These are phyloP conservation scores for Acromyrmex heyeri DNA, from an alignment of 1,140 invertebrate species.

Conservation along the genomic window DNA sequence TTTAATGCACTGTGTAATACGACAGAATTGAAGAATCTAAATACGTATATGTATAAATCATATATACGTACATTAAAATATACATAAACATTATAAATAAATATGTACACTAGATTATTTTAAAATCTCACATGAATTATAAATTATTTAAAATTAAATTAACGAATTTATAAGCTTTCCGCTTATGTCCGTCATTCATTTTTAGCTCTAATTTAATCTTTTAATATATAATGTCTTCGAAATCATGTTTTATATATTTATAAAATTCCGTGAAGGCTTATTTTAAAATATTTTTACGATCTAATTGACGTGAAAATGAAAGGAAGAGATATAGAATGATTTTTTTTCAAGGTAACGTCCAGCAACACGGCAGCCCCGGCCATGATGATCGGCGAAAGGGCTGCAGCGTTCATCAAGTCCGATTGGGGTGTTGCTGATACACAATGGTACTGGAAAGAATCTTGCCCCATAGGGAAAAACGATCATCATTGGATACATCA, in stretches of 20 bases:
- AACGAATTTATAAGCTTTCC: not conserved
- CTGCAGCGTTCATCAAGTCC: slow-evolving; percentile 85
- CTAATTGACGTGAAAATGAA: not conserved
- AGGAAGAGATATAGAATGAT: not conserved
- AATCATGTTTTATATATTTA: too few relatives aligned
- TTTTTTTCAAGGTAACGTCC: slow-evolving; percentile 80
- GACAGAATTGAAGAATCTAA: not conserved
- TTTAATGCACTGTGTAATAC: not conserved
- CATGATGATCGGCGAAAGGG: slow-evolving; percentile 89
- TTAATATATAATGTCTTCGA: not conserved
- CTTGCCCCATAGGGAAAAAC: slow-evolving; percentile 68
- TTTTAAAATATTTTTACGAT: not conserved
- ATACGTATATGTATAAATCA: not conserved
- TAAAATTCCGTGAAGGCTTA: not conserved
- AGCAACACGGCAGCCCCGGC: slow-evolving; percentile 86
- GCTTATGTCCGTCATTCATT: not conserved
- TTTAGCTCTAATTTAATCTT: not conserved
- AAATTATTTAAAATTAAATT: not conserved
- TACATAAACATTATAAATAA: not conserved
- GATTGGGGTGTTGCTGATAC: slow-evolving; percentile 80
- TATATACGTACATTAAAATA: not conserved
- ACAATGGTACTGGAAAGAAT: slow-evolving; percentile 79
- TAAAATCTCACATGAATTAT: not conserved
- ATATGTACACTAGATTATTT: not conserved
- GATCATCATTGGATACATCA: slow-evolving; percentile 39